Percentiles rank a stretch among this genome's conserved stretches.
phyloP scores from a whole-genome alignment of 2,797 vertebrate genomes.

The Pampus argenteus region DNA sequence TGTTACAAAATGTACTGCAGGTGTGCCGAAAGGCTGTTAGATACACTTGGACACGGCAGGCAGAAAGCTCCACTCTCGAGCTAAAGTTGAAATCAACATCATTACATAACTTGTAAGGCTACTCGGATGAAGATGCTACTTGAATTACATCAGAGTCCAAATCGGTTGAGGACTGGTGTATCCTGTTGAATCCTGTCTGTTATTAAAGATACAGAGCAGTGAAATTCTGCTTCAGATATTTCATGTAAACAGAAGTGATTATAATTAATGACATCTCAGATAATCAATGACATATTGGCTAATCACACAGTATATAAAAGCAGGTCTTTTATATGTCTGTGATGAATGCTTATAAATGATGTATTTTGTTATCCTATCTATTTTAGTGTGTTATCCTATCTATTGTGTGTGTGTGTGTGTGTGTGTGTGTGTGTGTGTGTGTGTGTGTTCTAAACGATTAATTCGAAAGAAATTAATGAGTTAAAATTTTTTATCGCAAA shows the following conservation, averaged over 20 bases:
- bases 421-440: no score
- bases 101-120: constrained; percentile 39
- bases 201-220: constrained; percentile 3
- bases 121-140: constrained; percentile 35
- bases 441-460: no score
- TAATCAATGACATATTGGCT: no score
- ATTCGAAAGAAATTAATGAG: no score
- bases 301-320: background rate
- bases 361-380: background rate
- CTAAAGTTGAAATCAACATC: constrained; percentile 44
- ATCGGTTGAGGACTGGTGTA: constrained; percentile 34
- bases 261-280: background rate
- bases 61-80: constrained; percentile 23
- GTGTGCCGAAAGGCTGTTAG: constrained; percentile 28
- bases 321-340: no score
- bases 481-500: no score
- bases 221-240: constrained; percentile 2
- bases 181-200: background rate
- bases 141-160: constrained; percentile 42
- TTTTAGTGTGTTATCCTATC: no score
- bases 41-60: constrained; percentile 14
- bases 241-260: constrained; percentile 1
- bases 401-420: no score
- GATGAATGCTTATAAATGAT: background rate
- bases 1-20: background rate